Evolutionary conservation across 2,113 vertebrate genomes (phyloP).

Genomic region (Seriola dumerili): DNA sequence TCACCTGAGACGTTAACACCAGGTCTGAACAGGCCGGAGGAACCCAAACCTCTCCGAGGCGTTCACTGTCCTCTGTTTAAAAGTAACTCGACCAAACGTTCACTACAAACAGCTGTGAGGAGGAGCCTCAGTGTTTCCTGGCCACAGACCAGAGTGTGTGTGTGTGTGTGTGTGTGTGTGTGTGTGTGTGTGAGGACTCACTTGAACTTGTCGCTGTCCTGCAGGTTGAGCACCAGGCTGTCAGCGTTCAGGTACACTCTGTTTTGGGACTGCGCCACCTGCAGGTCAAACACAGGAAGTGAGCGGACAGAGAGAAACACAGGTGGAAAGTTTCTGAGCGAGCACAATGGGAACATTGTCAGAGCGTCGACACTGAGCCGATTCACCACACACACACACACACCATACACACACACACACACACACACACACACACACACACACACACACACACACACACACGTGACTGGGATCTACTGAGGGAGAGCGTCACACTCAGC

Average conservation of each 20-base stretch:
- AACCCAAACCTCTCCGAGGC: too few species aligned
- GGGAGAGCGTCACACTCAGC: too few species aligned
- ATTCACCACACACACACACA: conserved; percentile 35
- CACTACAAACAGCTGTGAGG: too few species aligned
- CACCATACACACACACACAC: neutral
- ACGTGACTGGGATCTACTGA: neutral
- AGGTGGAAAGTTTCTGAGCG: neutral
- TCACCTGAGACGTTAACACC: too few species aligned
- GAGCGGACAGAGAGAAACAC: neutral
- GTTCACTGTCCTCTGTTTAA: too few species aligned
- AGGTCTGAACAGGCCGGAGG: too few species aligned
- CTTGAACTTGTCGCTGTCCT: conserved; percentile 64
- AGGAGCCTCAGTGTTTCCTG: too few species aligned
- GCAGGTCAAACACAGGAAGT: conserved; percentile 28
- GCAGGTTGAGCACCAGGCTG: conserved; percentile 76
- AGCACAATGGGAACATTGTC: conserved; percentile 56
- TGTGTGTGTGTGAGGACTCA: conserved; percentile 44
- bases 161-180: too few species aligned
- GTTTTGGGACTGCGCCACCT: conserved; percentile 74
- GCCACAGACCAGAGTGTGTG: too few species aligned
- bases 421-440: neutral
- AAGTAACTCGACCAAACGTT: too few species aligned
- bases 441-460: neutral
- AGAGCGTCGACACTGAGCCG: conserved; percentile 36
- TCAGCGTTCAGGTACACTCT: conserved; percentile 73